These are phyloP conservation scores for Bufo gargarizans DNA, from an alignment of 2,113 vertebrate species.

Conservation along the genomic window DNA sequence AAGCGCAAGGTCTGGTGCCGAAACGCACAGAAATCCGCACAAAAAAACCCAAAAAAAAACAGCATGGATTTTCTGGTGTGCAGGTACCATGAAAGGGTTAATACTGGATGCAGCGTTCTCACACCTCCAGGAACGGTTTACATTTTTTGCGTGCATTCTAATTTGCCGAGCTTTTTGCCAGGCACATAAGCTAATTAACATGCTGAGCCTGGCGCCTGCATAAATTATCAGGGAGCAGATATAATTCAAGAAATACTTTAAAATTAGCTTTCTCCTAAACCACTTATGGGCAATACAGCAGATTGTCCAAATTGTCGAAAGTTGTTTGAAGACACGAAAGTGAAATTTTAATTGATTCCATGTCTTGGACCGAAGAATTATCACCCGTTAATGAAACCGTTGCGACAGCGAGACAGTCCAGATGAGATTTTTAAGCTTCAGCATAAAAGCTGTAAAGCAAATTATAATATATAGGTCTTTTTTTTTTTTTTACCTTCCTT, in stretches of 20 bases:
- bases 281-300: slow-evolving; percentile 23
- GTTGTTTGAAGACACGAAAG: slow-evolving; percentile 22
- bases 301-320: slow-evolving; percentile 9
- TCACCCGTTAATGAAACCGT: slow-evolving; percentile 3
- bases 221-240: slow-evolving; percentile 4
- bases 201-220: neutral
- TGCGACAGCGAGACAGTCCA: neutral
- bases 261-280: slow-evolving; percentile 3
- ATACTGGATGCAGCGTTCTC: neutral
- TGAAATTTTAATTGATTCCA: slow-evolving; percentile 7
- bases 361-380: neutral
- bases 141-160: neutral
- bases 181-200: slow-evolving; percentile 28
- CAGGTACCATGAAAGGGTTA: neutral
- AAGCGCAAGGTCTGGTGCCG: no score
- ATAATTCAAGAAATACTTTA: neutral
- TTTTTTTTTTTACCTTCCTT: neutral
- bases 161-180: slow-evolving; percentile 22
- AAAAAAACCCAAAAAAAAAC: no score
- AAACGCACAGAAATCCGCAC: no score
- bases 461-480: neutral
- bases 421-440: neutral
- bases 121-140: neutral
- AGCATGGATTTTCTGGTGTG: no score
- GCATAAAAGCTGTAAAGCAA: neutral